phyloP scores from a whole-genome alignment of 2,797 vertebrate species.

The Muscicapa comitata region DNA sequence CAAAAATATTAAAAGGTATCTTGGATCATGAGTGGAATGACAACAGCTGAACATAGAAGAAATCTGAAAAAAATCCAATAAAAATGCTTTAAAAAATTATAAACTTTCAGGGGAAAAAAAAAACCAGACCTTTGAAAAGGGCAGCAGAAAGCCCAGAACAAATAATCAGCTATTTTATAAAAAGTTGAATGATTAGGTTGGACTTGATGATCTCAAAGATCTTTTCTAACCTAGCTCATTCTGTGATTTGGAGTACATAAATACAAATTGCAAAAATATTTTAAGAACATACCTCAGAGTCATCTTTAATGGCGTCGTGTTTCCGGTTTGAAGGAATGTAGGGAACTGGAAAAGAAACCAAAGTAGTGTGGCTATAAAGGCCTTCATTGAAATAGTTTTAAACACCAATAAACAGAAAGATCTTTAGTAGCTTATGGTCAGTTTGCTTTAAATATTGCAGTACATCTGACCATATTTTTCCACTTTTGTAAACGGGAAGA shows the following conservation, averaged over 20 bases:
- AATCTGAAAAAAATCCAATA: background rate
- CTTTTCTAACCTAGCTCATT: background rate
- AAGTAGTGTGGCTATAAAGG: background rate
- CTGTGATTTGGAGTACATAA: background rate
- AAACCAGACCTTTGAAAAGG: background rate
- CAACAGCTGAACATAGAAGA: background rate
- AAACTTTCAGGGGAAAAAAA: background rate
- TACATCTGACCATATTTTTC: background rate
- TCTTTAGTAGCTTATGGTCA: background rate
- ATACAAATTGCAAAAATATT: background rate
- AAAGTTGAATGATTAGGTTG: background rate
- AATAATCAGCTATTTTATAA: background rate
- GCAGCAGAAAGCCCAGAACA: background rate
- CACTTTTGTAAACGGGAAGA: background rate
- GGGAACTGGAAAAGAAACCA: slow-evolving; percentile 76
- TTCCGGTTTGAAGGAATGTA: slow-evolving; percentile 88
- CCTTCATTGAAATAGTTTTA: background rate
- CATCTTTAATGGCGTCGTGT: slow-evolving; percentile 86
- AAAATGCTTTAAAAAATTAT: background rate
- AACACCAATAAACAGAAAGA: background rate
- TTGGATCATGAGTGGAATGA: background rate
- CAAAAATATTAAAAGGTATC: background rate
- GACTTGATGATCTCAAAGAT: background rate
- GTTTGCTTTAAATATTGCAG: background rate
- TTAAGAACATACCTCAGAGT: slow-evolving; percentile 82